phyloP scores from a whole-genome alignment of 2,888 invertebrate genomes.

The Acronicta psi region DNA sequence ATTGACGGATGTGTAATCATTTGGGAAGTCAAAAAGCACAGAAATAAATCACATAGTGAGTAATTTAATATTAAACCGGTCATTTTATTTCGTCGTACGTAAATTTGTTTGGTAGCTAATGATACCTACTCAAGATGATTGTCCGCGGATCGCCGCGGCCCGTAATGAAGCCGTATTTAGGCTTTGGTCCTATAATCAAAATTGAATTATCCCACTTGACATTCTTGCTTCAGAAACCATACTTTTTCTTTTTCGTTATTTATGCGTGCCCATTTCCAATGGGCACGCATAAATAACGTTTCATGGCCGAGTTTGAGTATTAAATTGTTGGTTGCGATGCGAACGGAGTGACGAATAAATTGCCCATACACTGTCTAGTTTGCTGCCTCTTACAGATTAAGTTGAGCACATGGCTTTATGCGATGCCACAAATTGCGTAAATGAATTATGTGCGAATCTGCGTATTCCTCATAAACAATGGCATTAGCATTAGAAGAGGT shows the following conservation, averaged over 20 bases:
- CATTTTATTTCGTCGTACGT: slow-evolving; percentile 80
- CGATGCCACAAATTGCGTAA: slow-evolving; percentile 31
- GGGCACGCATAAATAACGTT: slow-evolving; percentile 85
- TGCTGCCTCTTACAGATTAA: slow-evolving; percentile 60
- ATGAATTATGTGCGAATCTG: slow-evolving; percentile 43
- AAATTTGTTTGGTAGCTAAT: slow-evolving; percentile 84
- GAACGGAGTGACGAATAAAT: slow-evolving; percentile 69
- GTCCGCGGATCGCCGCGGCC: slow-evolving; percentile 84
- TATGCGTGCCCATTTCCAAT: too few relatives aligned
- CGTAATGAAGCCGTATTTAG: slow-evolving; percentile 86
- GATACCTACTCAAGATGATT: slow-evolving; percentile 86
- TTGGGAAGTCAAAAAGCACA: slow-evolving; percentile 67
- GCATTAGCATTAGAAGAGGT: slow-evolving; percentile 11
- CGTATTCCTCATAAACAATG: slow-evolving; percentile 31
- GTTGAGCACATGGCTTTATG: slow-evolving; percentile 40
- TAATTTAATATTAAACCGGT: slow-evolving; percentile 83
- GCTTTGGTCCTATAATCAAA: slow-evolving; percentile 88
- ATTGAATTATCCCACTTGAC: slow-evolving; percentile 88
- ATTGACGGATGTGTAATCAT: slow-evolving; percentile 44
- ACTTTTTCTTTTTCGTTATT: slow-evolving; percentile 86
- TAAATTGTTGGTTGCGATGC: slow-evolving; percentile 74
- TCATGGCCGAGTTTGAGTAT: slow-evolving; percentile 76
- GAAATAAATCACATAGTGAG: slow-evolving; percentile 81
- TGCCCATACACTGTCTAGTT: slow-evolving; percentile 64
- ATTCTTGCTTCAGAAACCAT: slow-evolving; percentile 80